Base-by-base conservation (phyloP, 2,797 vertebrate genomes). In the Gouania willdenowi region DNA sequence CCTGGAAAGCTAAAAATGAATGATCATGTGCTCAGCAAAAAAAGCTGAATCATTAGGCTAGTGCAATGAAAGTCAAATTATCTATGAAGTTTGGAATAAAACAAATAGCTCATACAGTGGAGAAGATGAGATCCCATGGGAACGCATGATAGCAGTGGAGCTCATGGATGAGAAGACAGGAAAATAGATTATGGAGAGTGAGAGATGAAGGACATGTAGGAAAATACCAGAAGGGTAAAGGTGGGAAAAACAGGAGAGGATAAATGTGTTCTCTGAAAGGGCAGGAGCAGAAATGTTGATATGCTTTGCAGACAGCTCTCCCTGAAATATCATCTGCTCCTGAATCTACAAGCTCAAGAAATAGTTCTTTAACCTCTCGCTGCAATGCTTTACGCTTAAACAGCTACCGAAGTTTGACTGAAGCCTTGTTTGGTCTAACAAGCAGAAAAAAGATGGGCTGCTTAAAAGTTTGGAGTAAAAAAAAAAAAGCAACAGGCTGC, bases 361-460 rank as follows among this genome's bases (percentile, higher is more conserved):
- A 55, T 23, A 23, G 29, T 21, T 36, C 30, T 46, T 21, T 10
- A 11, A 41, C 38, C 33, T 30, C 33, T 61, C 51, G 71, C 67
- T 71, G 65, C 60, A 39, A 32, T n/a, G 5, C 59, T 61, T 73
- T 53, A 41, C 41, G 58, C 8, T 11, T 35, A 26, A 54, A 52
- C 45, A 30, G 42, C 48, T 53, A 4, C 20, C 2, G 60, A 66
- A 71, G 45, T 27, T 45, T 68, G n/a, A n/a, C n/a, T n/a, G n/a
- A n/a, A n/a, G n/a, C n/a, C n/a, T n/a, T n/a, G n/a, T n/a, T n/a
- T 6, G 5, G 38, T 40, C 3, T 56, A 59, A 66, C 59, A 38
- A 66, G 42, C 56, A 8, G 41, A 35, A 24, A 19, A 56, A 62
- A 78, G 69, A 86, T 80, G 78, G 85, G 76, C 81, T 82, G 68